Percentiles rank a stretch among this genome's conserved stretches.
Conservation (phyloP, 2,113 vertebrate species). For the Eidolon helvum region DNA sequence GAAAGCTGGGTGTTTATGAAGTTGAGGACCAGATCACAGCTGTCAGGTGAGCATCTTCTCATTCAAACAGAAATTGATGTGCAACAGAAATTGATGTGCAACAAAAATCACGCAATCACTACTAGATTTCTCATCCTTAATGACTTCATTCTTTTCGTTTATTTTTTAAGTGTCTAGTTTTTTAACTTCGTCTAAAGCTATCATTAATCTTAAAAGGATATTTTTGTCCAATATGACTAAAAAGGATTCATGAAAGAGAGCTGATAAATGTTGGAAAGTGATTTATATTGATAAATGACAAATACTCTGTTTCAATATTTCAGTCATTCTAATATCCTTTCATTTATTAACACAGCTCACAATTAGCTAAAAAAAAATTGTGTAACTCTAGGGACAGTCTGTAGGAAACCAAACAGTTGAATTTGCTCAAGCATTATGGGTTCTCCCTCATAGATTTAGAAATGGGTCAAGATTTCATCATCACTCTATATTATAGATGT, state of each 20-base stretch:
- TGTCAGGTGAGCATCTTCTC: constrained; percentile 82
- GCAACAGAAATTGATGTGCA: background rate
- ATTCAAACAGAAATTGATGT: background rate
- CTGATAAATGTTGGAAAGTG: background rate
- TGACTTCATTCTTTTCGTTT: background rate
- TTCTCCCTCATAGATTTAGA: constrained; percentile 10
- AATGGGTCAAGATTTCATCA: background rate
- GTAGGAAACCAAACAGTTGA: background rate
- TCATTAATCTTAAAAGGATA: constrained; percentile 21
- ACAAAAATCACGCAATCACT: background rate
- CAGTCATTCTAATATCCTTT: background rate
- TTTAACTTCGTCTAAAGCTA: background rate
- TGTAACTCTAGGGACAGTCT: background rate
- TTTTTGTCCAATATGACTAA: background rate
- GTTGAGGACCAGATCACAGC: constrained; percentile 88
- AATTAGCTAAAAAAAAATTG: background rate
- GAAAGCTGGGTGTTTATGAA: constrained; percentile 87
- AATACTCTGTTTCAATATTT: background rate
- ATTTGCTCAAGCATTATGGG: background rate
- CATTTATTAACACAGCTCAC: background rate
- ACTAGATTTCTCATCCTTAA: background rate
- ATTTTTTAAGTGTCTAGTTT: constrained; percentile 24
- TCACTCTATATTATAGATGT: background rate
- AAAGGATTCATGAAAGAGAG: background rate
- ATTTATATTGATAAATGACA: background rate